Percentiles rank a stretch among this genome's conserved stretches.
Evolutionary conservation across 2,888 invertebrate genomes (phyloP).

Genomic region (Yponomeuta malinellus): DNA sequence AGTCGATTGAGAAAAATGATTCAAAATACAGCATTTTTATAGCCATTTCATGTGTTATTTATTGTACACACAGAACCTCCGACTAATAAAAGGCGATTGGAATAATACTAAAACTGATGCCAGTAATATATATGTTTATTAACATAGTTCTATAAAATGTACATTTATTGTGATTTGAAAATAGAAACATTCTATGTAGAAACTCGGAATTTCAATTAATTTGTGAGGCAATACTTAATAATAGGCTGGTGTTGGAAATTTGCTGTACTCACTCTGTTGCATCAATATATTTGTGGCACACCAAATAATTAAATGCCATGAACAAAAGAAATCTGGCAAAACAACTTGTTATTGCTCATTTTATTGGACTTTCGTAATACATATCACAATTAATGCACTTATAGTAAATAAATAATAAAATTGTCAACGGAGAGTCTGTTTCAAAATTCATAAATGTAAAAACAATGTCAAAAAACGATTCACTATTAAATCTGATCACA

Average conservation of each 20-base stretch:
- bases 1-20: background rate
- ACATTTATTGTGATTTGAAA: constrained; percentile 70
- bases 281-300: constrained; percentile 28
- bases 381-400: constrained; percentile 72
- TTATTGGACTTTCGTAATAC: constrained; percentile 50
- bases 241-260: constrained; percentile 51
- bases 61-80: background rate
- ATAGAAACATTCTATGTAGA: constrained; percentile 67
- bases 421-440: constrained; percentile 65
- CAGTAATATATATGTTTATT: constrained; percentile 68
- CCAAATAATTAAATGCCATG: constrained; percentile 44
- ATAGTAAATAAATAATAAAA: constrained; percentile 73
- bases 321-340: constrained; percentile 25
- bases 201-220: constrained; percentile 64
- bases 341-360: constrained; percentile 48
- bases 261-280: constrained; percentile 29
- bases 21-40: background rate
- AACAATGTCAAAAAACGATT: constrained; percentile 70
- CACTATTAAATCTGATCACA: constrained; percentile 67
- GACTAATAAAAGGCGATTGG: constrained; percentile 14
- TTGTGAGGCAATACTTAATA: constrained; percentile 46
- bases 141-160: constrained; percentile 64
- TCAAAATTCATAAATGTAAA: constrained; percentile 52
- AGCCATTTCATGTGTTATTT: background rate
- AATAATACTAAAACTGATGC: constrained; percentile 44